A percentile compares a stretch with the other conserved stretches of the same genome.
These are phyloP conservation scores for Phrynocephalus vlangalii DNA, from an alignment of 2,797 vertebrate species.

Conservation along the genomic window DNA sequence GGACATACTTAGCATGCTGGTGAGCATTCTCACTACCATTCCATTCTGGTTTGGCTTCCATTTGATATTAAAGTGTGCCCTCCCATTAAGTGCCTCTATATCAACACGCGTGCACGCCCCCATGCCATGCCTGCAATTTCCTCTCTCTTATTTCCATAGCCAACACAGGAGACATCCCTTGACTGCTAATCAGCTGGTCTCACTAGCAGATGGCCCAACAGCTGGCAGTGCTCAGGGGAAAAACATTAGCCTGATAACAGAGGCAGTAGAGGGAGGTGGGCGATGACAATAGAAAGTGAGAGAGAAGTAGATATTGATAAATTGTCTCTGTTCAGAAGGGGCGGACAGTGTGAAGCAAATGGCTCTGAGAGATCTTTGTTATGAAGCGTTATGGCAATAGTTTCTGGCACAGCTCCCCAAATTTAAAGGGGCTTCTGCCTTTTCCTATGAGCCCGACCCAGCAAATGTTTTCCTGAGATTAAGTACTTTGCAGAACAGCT, in stretches of 20 bases:
- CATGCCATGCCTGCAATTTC: slow-evolving; percentile 18
- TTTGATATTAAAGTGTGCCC: not conserved
- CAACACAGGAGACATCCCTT: slow-evolving; percentile 39
- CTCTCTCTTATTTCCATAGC: slow-evolving; percentile 9
- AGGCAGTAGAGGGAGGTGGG: slow-evolving; percentile 22
- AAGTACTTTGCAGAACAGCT: slow-evolving; percentile 7
- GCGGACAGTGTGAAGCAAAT: not conserved
- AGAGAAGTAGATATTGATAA: not conserved
- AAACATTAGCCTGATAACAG: slow-evolving; percentile 49
- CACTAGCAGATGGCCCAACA: slow-evolving; percentile 40
- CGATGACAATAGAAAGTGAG: not conserved
- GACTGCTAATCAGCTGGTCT: slow-evolving; percentile 47
- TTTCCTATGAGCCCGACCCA: slow-evolving; percentile 3
- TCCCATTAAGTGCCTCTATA: slow-evolving; percentile 27
- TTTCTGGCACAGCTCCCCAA: slow-evolving; percentile 11
- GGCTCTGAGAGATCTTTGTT: slow-evolving; percentile 5
- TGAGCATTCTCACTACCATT: not conserved
- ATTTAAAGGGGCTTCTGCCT: not conserved
- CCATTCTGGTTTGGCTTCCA: not conserved
- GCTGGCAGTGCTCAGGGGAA: slow-evolving; percentile 22
- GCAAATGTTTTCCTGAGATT: slow-evolving; percentile 13
- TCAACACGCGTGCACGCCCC: not conserved
- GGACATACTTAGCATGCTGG: not conserved
- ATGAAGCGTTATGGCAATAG: not conserved
- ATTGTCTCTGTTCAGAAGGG: not conserved